phyloP scores from a whole-genome alignment of 2,888 invertebrate species.

The Sisyra nigra region DNA sequence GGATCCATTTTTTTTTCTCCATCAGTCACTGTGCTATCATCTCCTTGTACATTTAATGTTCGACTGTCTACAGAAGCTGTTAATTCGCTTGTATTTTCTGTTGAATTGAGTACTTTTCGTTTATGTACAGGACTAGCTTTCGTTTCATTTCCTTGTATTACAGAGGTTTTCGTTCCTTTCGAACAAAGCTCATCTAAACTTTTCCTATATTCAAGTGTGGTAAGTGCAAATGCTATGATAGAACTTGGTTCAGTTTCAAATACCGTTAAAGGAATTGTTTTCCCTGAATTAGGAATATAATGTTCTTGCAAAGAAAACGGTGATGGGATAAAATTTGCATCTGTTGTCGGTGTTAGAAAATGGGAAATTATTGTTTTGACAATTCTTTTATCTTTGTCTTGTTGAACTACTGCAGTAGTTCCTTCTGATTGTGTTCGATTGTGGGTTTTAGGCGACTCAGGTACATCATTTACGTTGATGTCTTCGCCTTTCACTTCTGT shows the following conservation, averaged over 20 bases:
- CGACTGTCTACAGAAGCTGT: neutral
- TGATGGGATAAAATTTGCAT: constrained; percentile 27
- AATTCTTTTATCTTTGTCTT: constrained; percentile 34
- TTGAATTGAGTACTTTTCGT: constrained; percentile 22
- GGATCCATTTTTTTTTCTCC: constrained; percentile 7
- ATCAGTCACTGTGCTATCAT: constrained; percentile 12
- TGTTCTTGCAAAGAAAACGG: constrained; percentile 54
- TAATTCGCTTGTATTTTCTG: constrained; percentile 17
- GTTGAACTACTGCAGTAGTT: constrained; percentile 19
- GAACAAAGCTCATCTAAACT: constrained; percentile 31
- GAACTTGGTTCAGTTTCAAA: constrained; percentile 71
- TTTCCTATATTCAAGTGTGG: constrained; percentile 52
- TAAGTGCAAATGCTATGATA: constrained; percentile 68
- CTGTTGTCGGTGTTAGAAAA: constrained; percentile 39
- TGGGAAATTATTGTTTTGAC: constrained; percentile 53
- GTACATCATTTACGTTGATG: constrained; percentile 14
- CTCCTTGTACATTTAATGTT: neutral
- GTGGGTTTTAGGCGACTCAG: constrained; percentile 17
- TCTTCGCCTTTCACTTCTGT: constrained; percentile 13
- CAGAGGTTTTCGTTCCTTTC: constrained; percentile 9
- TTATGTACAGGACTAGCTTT: constrained; percentile 32
- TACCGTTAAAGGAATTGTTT: constrained; percentile 47
- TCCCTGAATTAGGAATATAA: constrained; percentile 43
- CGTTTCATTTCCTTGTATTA: constrained; percentile 18
- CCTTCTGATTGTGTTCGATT: constrained; percentile 18